phyloP scores from a whole-genome alignment of 1,140 invertebrate genomes.

The Diabrotica undecimpunctata region DNA sequence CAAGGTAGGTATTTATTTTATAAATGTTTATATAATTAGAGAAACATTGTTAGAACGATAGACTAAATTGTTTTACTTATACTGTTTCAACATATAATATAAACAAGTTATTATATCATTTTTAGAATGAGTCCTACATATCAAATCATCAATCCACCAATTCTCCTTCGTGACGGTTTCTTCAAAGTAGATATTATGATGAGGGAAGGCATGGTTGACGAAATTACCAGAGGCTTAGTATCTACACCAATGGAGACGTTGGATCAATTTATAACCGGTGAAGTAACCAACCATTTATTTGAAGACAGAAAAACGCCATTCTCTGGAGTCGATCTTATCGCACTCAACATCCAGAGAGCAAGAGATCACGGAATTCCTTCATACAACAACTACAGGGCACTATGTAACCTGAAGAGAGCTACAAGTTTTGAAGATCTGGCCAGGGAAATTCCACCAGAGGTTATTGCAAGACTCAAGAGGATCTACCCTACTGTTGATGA shows the following conservation, averaged over 20 bases:
- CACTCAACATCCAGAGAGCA: constrained; percentile 76
- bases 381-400: constrained; percentile 74
- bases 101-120: constrained; percentile 48
- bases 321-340: constrained; percentile 80
- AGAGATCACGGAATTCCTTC: constrained; percentile 56
- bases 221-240: constrained; percentile 81
- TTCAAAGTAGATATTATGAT: constrained; percentile 90
- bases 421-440: constrained; percentile 74
- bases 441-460: constrained; percentile 78
- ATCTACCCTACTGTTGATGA: constrained; percentile 85
- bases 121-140: constrained; percentile 78
- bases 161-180: constrained; percentile 86
- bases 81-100: too few species aligned
- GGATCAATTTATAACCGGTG: constrained; percentile 91
- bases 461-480: constrained; percentile 74
- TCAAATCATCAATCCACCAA: constrained; percentile 72
- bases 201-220: constrained; percentile 74
- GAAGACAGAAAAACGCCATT: constrained; percentile 81
- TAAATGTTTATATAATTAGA: background rate
- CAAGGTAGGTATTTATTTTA: too few species aligned
- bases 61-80: too few species aligned
- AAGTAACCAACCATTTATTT: constrained; percentile 92
- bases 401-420: constrained; percentile 79
- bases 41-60: too few species aligned
- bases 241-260: constrained; percentile 90